Conservation (phyloP, 53 echinoderm and acorn worm genomes). For the Actinopyga echinites region DNA sequence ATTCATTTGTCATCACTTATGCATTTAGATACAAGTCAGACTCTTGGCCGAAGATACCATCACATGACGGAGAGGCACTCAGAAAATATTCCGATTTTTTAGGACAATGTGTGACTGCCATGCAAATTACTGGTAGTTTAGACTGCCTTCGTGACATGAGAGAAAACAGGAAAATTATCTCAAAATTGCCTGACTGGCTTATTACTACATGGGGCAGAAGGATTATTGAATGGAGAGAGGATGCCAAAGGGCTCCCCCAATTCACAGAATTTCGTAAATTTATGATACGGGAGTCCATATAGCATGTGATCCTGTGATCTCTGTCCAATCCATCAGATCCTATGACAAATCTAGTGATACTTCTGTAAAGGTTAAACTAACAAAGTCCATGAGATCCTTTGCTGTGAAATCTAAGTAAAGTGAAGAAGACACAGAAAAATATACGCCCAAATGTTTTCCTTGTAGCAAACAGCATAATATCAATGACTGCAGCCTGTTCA, state of each 20-base stretch:
- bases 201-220: slow-evolving; percentile 56
- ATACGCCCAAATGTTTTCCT: background rate
- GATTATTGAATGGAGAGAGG: slow-evolving; percentile 36
- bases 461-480: background rate
- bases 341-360: background rate
- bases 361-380: background rate
- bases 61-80: slow-evolving; percentile 35
- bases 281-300: slow-evolving; percentile 50
- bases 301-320: slow-evolving; percentile 48
- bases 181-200: slow-evolving; percentile 23
- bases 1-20: slow-evolving; percentile 28
- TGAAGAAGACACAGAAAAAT: background rate
- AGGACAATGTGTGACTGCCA: slow-evolving; percentile 27
- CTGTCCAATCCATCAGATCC: background rate
- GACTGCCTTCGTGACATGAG: slow-evolving; percentile 48
- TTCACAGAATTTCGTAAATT: slow-evolving; percentile 51
- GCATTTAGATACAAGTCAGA: slow-evolving; percentile 46
- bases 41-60: slow-evolving; percentile 29
- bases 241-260: slow-evolving; percentile 33
- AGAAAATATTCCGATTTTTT: slow-evolving; percentile 48
- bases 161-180: slow-evolving; percentile 38
- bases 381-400: background rate
- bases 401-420: background rate
- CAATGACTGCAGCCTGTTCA: background rate
- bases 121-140: slow-evolving; percentile 24